Base-by-base conservation (phyloP, 1,140 invertebrate genomes). In the Steinernema feltiae region DNA sequence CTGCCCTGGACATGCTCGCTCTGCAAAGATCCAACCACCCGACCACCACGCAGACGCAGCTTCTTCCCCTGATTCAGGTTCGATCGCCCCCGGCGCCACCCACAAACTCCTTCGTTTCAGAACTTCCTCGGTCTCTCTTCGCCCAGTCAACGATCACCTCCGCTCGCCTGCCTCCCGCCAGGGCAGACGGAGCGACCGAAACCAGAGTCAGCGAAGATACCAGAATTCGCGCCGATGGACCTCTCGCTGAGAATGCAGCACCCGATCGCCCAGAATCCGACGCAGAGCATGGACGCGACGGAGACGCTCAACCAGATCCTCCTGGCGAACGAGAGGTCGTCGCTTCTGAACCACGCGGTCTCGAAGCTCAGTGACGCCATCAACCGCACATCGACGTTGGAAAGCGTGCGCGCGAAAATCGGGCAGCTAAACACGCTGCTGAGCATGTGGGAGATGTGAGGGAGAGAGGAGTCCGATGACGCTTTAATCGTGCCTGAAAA, bases 401-500 rank as follows among this genome's bases (percentile, higher is more conserved):
- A 7, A 21, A 63, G n/a, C 24, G 53, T 63, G 7, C 53, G 24
- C 53, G 24, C 53, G 12, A 63, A 63, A 27, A 21, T 27, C 12
- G 24, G 12, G 7, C 53, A 63, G 15, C 53, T 63, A 3, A 12
- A 63, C 2, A 21, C 53, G 12, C 53, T 63, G 15, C 7, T 63
- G 15, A 63, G 24, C 53, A 63, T 63, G 15, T 63, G 53, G 53
- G 53, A 63, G 53, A 63, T 21, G 7, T 41, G 7, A 41, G 35
- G 7, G 7, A 41, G 18, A 41, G 7, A 41, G 35, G n/a, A n/a
- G 18, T 41, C 35, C 35, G 35, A 41, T 41, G 53, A 63, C 53
- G 53, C 53, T 63, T 63, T 63, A 63, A 63, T 63, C 53, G 53
- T 63, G 53, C 53, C 53, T 63, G 12, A 46, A 12, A 46, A 63